Evolutionary conservation across 2,888 invertebrate species (phyloP), one percentile per base, ranked within the genome.

Genomic region (Ophion costatus): DNA sequence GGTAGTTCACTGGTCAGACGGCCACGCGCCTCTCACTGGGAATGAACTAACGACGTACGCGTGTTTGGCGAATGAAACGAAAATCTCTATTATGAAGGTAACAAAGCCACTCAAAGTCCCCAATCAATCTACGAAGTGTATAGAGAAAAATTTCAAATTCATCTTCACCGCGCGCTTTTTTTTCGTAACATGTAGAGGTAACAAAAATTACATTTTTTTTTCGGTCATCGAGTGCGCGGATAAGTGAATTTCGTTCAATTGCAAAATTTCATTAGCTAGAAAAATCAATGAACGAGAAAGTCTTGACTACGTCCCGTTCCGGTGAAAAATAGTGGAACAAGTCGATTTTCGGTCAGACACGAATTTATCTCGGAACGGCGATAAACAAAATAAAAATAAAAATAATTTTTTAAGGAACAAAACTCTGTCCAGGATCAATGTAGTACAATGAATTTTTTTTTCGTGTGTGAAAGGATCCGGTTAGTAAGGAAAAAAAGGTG

Each of bases 1-100:
- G 57, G 64, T 77, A 71, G 24, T 59, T 29, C 45, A 59, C 70
- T 64, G 64, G 70, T 76, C 64, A 57, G 70, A 67, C 71, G 33
- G 22, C 45, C 42, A 38, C 22, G 57, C 22, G 56, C 20, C 75
- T 64, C 51, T 29, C 20, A 20, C 45, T 45, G 3, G 45, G 45
- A 38, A 38, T 59, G 29, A 59, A 57, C 33, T 38, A 51, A 51
- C 11, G n/a, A 11, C 56, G 56, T 22, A 29, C 10, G 56, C 17
- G 20, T 5, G 38, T 38, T 5, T 9, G 38, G 14, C 0, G 45
- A 45, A 45, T 45, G 45, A 45, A 45, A 45, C 3, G 45, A 45
- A 45, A 11, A 45, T 45, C 14, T 14, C 2, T 33, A 33, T 24
- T 56, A 22, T 0, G 24, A 42, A 67, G 42, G 11, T 42, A 14